These are phyloP conservation scores for Brachyptera risi DNA, from an alignment of 2,888 invertebrate species.

Conservation along the genomic window DNA sequence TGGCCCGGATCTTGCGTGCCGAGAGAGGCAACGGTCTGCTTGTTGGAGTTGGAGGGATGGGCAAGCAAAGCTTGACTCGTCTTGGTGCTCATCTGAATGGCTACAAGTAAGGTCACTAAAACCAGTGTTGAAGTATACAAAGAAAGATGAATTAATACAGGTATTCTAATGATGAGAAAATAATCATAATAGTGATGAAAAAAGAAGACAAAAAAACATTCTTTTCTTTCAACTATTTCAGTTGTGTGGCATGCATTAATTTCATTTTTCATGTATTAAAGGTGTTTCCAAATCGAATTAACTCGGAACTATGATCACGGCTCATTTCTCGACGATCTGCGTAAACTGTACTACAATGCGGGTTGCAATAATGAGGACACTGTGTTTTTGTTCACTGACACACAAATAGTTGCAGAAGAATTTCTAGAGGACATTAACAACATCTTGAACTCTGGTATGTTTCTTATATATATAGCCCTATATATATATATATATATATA, in stretches of 20 bases:
- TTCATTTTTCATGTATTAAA: no score
- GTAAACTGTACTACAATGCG: constrained; percentile 72
- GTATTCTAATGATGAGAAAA: no score
- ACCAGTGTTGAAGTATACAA: no score
- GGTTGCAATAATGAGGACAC: constrained; percentile 70
- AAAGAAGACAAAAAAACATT: no score
- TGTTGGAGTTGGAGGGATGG: constrained; percentile 87
- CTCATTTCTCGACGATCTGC: constrained; percentile 81
- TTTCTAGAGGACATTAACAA: constrained; percentile 91
- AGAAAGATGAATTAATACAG: no score
- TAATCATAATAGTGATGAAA: neutral
- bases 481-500: no score
- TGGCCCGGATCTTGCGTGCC: constrained; percentile 77
- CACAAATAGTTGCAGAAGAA: constrained; percentile 85
- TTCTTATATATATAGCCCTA: no score
- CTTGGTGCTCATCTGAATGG: constrained; percentile 81
- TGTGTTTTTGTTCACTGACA: constrained; percentile 85
- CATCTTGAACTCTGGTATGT: constrained; percentile 76
- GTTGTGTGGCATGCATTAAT: no score
- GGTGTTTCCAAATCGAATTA: constrained; percentile 84
- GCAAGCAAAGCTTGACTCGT: constrained; percentile 81
- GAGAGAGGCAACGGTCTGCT: constrained; percentile 86
- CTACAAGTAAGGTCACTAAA: constrained; percentile 57
- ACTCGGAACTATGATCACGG: constrained; percentile 77
- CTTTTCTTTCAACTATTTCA: no score